These are phyloP conservation scores for Podocnemis expansa DNA, from an alignment of 2,113 vertebrate genomes.

Conservation along the genomic window DNA sequence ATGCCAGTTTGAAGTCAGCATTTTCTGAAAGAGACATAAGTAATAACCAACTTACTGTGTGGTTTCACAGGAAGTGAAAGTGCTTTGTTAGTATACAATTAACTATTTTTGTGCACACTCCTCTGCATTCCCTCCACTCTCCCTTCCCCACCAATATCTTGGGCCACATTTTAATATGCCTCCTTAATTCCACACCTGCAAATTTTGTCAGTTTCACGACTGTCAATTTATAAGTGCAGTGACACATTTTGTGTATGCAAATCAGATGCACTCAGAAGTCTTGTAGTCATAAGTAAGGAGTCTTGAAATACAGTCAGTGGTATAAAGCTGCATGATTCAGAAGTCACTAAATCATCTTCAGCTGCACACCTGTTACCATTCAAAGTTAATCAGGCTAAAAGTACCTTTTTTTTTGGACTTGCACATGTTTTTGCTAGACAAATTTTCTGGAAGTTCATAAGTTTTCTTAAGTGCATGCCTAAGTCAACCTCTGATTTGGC, in stretches of 20 bases:
- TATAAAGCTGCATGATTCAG: neutral
- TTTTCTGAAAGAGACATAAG: slow-evolving; percentile 13
- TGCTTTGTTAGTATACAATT: neutral
- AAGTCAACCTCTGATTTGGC: neutral
- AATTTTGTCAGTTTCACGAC: neutral
- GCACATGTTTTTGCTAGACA: neutral
- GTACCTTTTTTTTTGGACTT: slow-evolving; percentile 6
- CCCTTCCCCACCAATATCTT: neutral
- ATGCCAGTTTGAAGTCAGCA: slow-evolving; percentile 19
- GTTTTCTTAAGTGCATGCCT: neutral
- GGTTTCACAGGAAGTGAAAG: slow-evolving; percentile 5
- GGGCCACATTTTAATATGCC: neutral
- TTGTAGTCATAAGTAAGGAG: neutral
- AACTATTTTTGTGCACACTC: neutral
- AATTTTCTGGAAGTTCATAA: slow-evolving; percentile 27
- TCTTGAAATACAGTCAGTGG: neutral
- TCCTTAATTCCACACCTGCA: neutral
- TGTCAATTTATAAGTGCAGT: neutral
- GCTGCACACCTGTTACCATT: neutral
- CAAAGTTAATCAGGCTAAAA: neutral
- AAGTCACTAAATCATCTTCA: neutral
- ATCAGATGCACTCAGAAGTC: slow-evolving; percentile 11
- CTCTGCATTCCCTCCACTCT: neutral
- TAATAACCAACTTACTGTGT: neutral
- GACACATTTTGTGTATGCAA: slow-evolving; percentile 19